phyloP scores from a whole-genome alignment of 2,797 vertebrate species.

The Ceyx erithaca region DNA sequence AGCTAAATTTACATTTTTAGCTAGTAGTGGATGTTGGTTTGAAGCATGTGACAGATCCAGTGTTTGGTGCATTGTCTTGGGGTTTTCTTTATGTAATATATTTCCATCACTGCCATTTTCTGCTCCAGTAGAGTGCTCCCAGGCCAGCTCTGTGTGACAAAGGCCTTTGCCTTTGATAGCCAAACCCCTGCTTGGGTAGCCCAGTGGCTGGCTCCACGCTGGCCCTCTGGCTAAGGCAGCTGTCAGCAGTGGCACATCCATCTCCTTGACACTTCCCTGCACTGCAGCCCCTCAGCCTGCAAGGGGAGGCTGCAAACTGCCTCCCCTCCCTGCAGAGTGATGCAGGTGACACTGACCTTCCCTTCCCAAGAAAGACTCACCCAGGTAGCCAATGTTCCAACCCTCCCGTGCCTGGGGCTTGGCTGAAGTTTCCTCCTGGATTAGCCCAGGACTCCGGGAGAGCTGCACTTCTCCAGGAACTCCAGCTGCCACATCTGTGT shows the following conservation, averaged over 20 bases:
- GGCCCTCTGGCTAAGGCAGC: slow-evolving; percentile 16
- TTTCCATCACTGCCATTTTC: neutral
- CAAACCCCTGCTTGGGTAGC: neutral
- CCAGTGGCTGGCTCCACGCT: neutral
- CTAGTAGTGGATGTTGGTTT: neutral
- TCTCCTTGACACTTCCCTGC: slow-evolving; percentile 53
- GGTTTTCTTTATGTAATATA: neutral
- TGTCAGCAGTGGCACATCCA: slow-evolving; percentile 34
- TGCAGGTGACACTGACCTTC: slow-evolving; percentile 12
- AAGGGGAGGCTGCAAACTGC: slow-evolving; percentile 35
- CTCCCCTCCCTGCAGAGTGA: neutral
- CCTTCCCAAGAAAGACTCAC: neutral
- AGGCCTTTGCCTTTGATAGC: slow-evolving; percentile 10
- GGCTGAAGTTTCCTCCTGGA: neutral
- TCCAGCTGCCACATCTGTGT: neutral
- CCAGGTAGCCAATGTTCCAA: neutral
- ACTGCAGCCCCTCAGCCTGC: slow-evolving; percentile 47
- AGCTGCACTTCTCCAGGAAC: neutral
- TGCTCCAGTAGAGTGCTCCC: too few relatives aligned
- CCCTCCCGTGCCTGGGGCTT: neutral
- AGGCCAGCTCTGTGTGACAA: neutral
- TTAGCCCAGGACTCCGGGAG: neutral
- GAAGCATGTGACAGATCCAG: neutral
- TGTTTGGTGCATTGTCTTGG: neutral
- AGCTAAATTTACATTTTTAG: neutral